Evolutionary conservation across 2,797 vertebrate species (phyloP), one percentile per base, ranked within the genome.

Genomic region (Hypotaenidia okinawae): DNA sequence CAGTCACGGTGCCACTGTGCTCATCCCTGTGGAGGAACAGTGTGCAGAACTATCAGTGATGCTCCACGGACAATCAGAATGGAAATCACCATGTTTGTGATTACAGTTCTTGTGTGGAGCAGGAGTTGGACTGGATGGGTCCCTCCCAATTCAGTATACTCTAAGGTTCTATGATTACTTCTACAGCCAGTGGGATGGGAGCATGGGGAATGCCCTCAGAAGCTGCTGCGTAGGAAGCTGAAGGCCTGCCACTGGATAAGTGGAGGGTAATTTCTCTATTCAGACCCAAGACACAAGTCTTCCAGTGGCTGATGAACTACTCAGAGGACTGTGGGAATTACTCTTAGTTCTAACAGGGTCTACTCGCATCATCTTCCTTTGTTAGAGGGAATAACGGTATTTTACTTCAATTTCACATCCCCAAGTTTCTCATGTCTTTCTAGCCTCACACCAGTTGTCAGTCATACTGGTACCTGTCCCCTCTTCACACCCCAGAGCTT

Each of bases 1-100:
- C 41, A 43, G 43, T 43, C 43, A 43, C 1, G 3, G 27, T 37
- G 47, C 75, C 1, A 0, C 32, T 2, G 24, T 1, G 2, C 33
- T 15, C 39, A 35, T 39, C 49, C 35, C 16, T 13, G 49, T 41
- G 33, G 74, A 78, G 41, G 10, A 73, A 24, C 3, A 0, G 24
- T 5, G 1, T 7, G 24, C 35, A 39, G 49, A 58, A 49, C 58
- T 1, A 43, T 43, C 7, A 5, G 41, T 43, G 41, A 43, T 43
- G 41, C 41, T 43, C 41, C 16, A 43, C 41, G 41, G 41, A 43
- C 41, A 43, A 43, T 16, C 16, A 7, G 41, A 43, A 43, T 43
- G 41, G 41, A 43, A 43, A 43, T 43, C 41, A 43, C 41, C 41
- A 43, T 43, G 41, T 16, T 16, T 43, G 41, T 43, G 41, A 43